These are phyloP conservation scores for Orthosia cruda DNA, from an alignment of 2,888 invertebrate species.

Conservation along the genomic window DNA sequence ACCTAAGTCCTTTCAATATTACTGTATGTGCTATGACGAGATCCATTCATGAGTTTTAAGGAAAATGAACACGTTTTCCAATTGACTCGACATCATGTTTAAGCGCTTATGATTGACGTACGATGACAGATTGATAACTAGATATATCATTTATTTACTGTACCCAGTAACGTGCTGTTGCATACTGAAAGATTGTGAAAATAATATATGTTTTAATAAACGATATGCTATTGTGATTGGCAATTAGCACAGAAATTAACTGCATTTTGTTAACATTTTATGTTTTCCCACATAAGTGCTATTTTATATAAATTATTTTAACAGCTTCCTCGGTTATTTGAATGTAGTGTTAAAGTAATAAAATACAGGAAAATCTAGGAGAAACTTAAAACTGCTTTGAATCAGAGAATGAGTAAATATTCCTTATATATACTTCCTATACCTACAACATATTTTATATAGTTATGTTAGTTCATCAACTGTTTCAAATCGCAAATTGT, in stretches of 20 bases:
- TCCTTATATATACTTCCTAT: not conserved
- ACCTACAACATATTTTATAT: not conserved
- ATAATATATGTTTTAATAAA: not conserved
- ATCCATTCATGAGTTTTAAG: slow-evolving; percentile 42
- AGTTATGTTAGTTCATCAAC: slow-evolving; percentile 11
- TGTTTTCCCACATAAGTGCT: slow-evolving; percentile 28
- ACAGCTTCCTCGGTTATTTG: slow-evolving; percentile 10
- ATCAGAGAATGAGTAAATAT: not conserved
- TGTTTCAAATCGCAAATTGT: slow-evolving; percentile 44
- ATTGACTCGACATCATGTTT: not conserved
- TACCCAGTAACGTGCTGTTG: not conserved
- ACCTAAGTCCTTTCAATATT: slow-evolving; percentile 1
- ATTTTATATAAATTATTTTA: slow-evolving; percentile 31
- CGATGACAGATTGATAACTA: slow-evolving; percentile 18
- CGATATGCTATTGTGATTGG: slow-evolving; percentile 13
- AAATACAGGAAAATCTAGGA: slow-evolving; percentile 26
- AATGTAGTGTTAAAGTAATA: slow-evolving; percentile 13
- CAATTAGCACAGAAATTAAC: slow-evolving; percentile 44
- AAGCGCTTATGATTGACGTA: slow-evolving; percentile 21
- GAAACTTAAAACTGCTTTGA: slow-evolving; percentile 4
- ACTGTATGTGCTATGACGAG: not conserved
- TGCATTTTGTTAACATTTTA: slow-evolving; percentile 11
- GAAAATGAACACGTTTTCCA: slow-evolving; percentile 28
- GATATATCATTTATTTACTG: slow-evolving; percentile 21
- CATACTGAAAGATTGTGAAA: not conserved